phyloP scores from a whole-genome alignment of 2,888 invertebrate species.

The Kryphioiulus occultus region DNA sequence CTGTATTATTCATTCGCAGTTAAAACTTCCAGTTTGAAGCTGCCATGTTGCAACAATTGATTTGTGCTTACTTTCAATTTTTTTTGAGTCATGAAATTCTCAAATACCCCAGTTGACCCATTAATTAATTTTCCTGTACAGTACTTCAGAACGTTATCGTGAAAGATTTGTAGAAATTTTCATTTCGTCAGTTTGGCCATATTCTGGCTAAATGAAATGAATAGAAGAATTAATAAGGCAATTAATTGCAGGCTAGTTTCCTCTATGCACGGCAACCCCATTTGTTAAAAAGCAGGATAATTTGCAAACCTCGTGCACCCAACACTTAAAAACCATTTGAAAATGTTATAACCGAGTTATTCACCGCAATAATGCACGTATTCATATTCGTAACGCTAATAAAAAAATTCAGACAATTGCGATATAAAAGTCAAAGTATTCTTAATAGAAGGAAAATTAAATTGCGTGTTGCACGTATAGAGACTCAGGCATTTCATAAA shows the following conservation, averaged over 20 bases:
- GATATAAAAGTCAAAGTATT: neutral
- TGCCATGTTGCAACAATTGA: no score
- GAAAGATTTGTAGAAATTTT: no score
- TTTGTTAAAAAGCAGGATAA: conserved; percentile 32
- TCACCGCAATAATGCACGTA: neutral
- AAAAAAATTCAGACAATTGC: neutral
- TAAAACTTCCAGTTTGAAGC: no score
- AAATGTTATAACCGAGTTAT: neutral
- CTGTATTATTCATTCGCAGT: no score
- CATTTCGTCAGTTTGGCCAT: no score
- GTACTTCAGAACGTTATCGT: no score
- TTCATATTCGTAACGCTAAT: neutral
- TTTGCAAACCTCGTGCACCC: neutral
- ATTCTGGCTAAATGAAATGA: neutral
- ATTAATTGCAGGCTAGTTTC: neutral
- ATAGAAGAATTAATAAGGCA: neutral
- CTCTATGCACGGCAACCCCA: neutral
- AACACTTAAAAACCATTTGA: conserved; percentile 3
- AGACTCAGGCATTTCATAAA: neutral
- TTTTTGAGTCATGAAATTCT: no score
- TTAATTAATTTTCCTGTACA: no score
- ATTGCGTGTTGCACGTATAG: conserved; percentile 17
- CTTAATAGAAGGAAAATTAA: neutral
- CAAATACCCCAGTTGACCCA: no score
- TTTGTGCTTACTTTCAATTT: no score